Base-by-base conservation (phyloP, 2,113 vertebrate genomes). In the Siphamia tubifer region DNA sequence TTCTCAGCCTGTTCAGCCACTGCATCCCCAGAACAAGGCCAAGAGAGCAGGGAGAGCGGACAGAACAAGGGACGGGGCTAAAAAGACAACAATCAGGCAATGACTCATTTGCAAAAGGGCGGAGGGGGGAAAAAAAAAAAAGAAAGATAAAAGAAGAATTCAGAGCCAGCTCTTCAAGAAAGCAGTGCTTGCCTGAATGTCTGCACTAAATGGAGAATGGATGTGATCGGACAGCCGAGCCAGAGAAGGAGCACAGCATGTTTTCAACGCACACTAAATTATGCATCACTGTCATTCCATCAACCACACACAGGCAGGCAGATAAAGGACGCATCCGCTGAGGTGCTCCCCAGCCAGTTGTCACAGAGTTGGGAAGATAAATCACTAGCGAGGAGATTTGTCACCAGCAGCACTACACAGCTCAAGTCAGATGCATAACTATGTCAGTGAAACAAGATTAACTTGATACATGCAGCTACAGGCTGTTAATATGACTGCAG, bases 241-340 rank as follows among this genome's bases (percentile, higher is more conserved):
- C 66, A 64, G 82, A 80, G 63, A 67, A 30, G 73, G 58, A 67
- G 75, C 63, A 30, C 49, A 60, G 83, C 81, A 58, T 77, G 72
- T 85, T 86, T 77, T 68, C 81, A 80, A 44, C 68, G 38, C 9
- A 2, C 68, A 27, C 87, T 93, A 87, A 91, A 93, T 92, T 90
- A 91, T 90, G 90, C 89, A 91, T 87, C 66, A 20, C 85, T 83
- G 86, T 86, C 90, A 87, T 90, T 91, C 84, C 87, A 88, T 89
- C 87, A 90, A 78, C 68, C 65, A 30, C 83, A 80, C 77, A 64
- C 84, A 76, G 82, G 70, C 79, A 74, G 75, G 72, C 72, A 74
- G 82, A 91, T 88, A 83, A 89, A 82, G 85, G 74, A 86, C 52
- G 57, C 68, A 67, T 68, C 79, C 80, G 68, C 71, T 6, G 78